Conservation (phyloP, 2,797 vertebrate species). For the Triplophysa yarkandensis region DNA sequence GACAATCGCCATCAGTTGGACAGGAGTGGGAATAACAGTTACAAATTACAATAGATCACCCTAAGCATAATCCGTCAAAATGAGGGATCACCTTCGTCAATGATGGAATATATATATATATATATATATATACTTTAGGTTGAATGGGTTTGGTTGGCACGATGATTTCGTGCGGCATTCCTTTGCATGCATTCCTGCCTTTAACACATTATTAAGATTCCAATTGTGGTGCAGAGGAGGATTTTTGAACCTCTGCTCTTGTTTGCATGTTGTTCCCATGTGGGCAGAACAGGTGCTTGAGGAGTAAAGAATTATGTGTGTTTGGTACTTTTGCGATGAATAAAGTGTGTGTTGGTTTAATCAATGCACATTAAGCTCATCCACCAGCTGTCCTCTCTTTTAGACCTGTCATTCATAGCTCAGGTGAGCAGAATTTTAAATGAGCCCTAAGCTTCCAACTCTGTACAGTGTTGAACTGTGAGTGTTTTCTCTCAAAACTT, state of each 20-base stretch:
- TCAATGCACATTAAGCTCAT: conserved; percentile 31
- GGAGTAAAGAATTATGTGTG: conserved; percentile 26
- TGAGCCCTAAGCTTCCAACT: conserved; percentile 8
- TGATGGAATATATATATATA: no score
- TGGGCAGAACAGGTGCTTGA: conserved; percentile 38
- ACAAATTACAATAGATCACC: no score
- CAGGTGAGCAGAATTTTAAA: conserved; percentile 44
- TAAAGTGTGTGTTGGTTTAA: conserved; percentile 32
- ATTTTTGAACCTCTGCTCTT: conserved; percentile 29
- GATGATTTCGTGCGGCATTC: no score
- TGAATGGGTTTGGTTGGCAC: no score
- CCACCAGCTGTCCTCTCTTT: conserved; percentile 39
- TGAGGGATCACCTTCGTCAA: no score
- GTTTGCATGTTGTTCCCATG: conserved; percentile 34
- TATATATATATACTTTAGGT: no score
- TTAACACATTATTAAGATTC: conserved; percentile 21
- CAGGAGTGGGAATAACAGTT: no score
- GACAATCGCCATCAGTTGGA: no score
- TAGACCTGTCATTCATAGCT: conserved; percentile 24
- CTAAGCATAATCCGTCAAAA: no score
- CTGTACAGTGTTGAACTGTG: conserved; percentile 2
- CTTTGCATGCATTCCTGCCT: not conserved
- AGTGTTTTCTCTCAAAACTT: not conserved
- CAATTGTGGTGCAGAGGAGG: conserved; percentile 10
- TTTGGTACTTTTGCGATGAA: conserved; percentile 33